phyloP scores from a whole-genome alignment of 2,888 invertebrate species.

The Adelognathus sp. region DNA sequence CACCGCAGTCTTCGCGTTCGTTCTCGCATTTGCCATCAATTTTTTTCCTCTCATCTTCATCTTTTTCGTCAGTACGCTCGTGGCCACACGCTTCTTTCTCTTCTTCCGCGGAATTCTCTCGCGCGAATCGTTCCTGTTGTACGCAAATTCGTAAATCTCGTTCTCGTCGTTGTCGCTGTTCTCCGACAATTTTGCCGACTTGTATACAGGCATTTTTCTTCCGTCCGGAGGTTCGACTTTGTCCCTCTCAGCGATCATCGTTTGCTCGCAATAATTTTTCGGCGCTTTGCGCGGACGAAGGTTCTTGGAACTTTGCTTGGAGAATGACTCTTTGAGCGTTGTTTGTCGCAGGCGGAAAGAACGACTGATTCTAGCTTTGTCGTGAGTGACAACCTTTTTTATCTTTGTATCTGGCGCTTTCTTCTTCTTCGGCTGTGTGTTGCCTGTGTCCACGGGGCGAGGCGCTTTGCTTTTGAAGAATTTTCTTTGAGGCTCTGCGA shows the following conservation, averaged over 20 bases:
- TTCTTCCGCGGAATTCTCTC: slow-evolving; percentile 59
- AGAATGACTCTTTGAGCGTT: slow-evolving; percentile 64
- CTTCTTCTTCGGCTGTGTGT: slow-evolving; percentile 5
- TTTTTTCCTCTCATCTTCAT: not conserved
- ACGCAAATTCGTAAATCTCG: slow-evolving; percentile 67
- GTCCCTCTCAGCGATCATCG: not conserved
- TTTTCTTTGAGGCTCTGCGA: not conserved
- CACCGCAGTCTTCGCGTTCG: not conserved
- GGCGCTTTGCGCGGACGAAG: slow-evolving; percentile 46
- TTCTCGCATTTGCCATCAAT: not conserved
- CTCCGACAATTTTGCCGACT: slow-evolving; percentile 46
- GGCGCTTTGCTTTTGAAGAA: slow-evolving; percentile 45
- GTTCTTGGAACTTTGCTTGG: slow-evolving; percentile 49
- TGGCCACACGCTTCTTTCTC: slow-evolving; percentile 44
- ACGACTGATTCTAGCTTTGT: slow-evolving; percentile 16
- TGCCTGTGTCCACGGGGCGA: not conserved
- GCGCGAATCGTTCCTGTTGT: slow-evolving; percentile 63
- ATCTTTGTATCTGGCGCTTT: not conserved
- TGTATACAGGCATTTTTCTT: slow-evolving; percentile 63
- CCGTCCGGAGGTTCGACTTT: not conserved
- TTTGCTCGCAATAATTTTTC: slow-evolving; percentile 58
- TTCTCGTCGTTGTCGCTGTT: slow-evolving; percentile 31
- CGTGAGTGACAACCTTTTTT: slow-evolving; percentile 1
- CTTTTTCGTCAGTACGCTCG: slow-evolving; percentile 16
- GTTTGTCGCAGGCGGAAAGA: slow-evolving; percentile 52